Percentiles rank a stretch among this genome's conserved stretches.
phyloP scores from a whole-genome alignment of 2,797 vertebrate species.

The Danio tinwini region DNA sequence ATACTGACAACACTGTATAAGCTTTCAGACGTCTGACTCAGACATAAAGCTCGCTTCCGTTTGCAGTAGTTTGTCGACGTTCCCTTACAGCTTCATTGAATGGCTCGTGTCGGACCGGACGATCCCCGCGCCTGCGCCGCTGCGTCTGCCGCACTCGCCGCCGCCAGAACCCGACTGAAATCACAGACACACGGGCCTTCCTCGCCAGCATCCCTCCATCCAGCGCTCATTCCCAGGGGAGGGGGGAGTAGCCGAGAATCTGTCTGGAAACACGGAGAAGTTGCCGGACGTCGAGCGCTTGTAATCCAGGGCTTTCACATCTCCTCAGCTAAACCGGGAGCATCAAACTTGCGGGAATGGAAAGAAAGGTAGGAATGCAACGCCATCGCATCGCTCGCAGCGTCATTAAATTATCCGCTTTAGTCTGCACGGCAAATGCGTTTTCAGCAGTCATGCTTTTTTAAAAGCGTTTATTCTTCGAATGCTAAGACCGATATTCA shows the following conservation, averaged over 20 bases:
- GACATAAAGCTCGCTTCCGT: not conserved
- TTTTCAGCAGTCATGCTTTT: constrained; percentile 72
- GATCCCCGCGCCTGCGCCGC: constrained; percentile 61
- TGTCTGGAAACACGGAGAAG: constrained; percentile 51
- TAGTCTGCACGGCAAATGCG: constrained; percentile 72
- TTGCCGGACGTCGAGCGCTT: constrained; percentile 42
- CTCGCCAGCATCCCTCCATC: constrained; percentile 58
- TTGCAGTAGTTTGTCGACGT: constrained; percentile 61
- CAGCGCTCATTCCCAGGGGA: constrained; percentile 46
- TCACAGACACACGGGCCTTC: constrained; percentile 55
- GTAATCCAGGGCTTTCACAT: not conserved
- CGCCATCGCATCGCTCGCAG: constrained; percentile 43
- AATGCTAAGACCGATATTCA: not conserved
- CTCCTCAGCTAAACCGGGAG: constrained; percentile 24
- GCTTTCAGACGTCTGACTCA: not conserved
- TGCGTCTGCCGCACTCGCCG: constrained; percentile 61
- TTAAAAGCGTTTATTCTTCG: not conserved
- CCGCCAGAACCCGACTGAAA: constrained; percentile 43
- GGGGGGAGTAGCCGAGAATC: constrained; percentile 42
- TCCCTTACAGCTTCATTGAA: constrained; percentile 55
- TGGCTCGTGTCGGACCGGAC: constrained; percentile 14
- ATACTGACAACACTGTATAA: not conserved
- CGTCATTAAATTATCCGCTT: constrained; percentile 43
- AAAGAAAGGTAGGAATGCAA: constrained; percentile 67
- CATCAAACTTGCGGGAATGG: constrained; percentile 61